These are phyloP conservation scores for Scylla paramamosain DNA, from an alignment of 1,140 invertebrate genomes.

Conservation along the genomic window DNA sequence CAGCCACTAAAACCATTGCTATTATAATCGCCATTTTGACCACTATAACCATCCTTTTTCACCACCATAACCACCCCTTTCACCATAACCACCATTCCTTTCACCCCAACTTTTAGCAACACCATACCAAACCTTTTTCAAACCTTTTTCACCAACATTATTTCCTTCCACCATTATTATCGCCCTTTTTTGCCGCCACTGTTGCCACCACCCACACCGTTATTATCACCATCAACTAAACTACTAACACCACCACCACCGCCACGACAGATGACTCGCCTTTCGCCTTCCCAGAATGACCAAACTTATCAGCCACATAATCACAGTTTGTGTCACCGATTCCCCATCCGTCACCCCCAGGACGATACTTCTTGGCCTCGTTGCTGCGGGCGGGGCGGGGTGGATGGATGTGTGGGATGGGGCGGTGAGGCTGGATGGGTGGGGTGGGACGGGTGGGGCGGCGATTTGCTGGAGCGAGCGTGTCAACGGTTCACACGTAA, in stretches of 20 bases:
- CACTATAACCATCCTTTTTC: neutral
- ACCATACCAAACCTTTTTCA: neutral
- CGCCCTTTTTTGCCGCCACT: neutral
- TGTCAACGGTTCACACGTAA: too few relatives aligned
- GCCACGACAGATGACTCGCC: neutral
- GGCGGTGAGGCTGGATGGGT: too few relatives aligned
- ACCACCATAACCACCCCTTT: neutral
- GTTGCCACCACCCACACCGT: neutral
- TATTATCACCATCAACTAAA: neutral
- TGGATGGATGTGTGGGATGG: too few relatives aligned
- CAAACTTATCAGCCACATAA: neutral
- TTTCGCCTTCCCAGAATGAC: neutral
- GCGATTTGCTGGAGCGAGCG: too few relatives aligned
- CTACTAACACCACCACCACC: neutral
- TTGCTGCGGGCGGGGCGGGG: too few relatives aligned
- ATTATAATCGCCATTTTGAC: too few relatives aligned
- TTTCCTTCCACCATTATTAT: neutral
- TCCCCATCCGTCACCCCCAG: neutral
- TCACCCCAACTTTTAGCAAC: neutral
- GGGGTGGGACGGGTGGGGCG: too few relatives aligned
- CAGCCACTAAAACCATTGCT: too few relatives aligned
- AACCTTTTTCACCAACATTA: neutral
- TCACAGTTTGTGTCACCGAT: neutral
- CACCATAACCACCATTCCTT: neutral
- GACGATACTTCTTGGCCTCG: too few relatives aligned